Base-by-base conservation (phyloP, 2,113 vertebrate genomes). In the Typhlomys cinereus region DNA sequence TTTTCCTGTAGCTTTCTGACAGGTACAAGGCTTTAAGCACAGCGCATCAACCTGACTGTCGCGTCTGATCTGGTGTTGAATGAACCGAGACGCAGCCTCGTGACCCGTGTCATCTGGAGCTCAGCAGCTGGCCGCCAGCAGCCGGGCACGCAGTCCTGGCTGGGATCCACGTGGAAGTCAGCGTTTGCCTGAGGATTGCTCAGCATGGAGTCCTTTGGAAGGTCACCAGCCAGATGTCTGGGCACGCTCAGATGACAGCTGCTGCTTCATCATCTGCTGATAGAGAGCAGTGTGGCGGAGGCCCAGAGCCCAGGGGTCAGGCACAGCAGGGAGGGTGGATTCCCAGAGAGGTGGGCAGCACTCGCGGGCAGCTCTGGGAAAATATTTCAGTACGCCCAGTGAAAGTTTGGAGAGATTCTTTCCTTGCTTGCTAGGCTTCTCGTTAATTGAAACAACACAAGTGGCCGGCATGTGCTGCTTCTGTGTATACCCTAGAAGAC, bases 151-250 rank as follows among this genome's bases (percentile, higher is more conserved):
- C 18, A 39, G 71, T 54, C 54, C 50, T 95, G 93, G 84, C 87
- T 39, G 0, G 9, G 57, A 88, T 20, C 61, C 94, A 81, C 44
- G 12, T 0, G 84, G 89, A 93, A 94, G 50, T 41, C 27, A 89
- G 48, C 64, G 44, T 73, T 80, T n/a, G 82, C 66, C 18, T 34
- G 10, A 82, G 69, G 15, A 92, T 36, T 12, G 66, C 83, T 95
- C 52, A 80, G 85, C 74, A 81, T 25, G 14, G 91, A 75, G 84
- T 23, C 82, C 66, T 89, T 93, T 2, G 64, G 95, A 96, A 95
- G 71, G 31, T 70, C 27, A 29, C n/a, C 66, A 90, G 17, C 39
- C 92, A 96, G 89, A 89, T 95, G 92, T 83, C 89, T 78, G 48
- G 80, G 62, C 13, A 7, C 31, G 20, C 83, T 92, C 80, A 67